Evolutionary conservation across 35 echinoderm and acorn worm species (phyloP).

Genomic region (Ophioderma brevispina): DNA sequence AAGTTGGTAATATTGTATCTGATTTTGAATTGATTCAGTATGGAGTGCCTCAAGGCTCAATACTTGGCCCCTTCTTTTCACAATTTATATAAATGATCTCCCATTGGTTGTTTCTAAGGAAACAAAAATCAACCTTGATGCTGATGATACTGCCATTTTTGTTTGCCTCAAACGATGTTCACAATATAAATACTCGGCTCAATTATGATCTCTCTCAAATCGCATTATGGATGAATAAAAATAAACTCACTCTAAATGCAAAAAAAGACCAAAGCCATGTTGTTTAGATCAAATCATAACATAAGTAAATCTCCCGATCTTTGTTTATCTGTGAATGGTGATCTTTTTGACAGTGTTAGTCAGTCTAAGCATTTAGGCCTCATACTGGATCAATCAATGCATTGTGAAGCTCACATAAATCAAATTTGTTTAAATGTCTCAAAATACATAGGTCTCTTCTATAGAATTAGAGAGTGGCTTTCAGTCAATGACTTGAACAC

Average conservation of each 20-base stretch:
- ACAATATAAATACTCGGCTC: background rate
- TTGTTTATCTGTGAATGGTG: background rate
- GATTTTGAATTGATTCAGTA: background rate
- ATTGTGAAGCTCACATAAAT: background rate
- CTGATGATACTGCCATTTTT: constrained; percentile 50
- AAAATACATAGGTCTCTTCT: background rate
- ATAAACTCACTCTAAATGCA: constrained; percentile 22
- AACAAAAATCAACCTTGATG: constrained; percentile 12
- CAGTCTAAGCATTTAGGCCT: background rate
- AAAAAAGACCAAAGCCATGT: constrained; percentile 18
- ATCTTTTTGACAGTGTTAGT: background rate
- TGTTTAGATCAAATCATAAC: constrained; percentile 10
- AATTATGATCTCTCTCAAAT: constrained; percentile 9
- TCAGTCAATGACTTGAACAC: background rate
- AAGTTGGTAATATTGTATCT: constrained; percentile 25
- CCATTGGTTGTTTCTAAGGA: background rate
- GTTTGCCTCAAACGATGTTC: background rate
- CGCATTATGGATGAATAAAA: background rate
- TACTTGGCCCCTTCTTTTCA: constrained; percentile 20
- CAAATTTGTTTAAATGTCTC: background rate
- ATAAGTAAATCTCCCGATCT: background rate
- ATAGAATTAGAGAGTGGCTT: background rate
- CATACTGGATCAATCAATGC: background rate
- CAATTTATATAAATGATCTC: constrained; percentile 34
- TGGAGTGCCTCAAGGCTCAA: constrained; percentile 42